Evolutionary conservation across 2,888 invertebrate species (phyloP).

Genomic region (Orgyia antiqua): DNA sequence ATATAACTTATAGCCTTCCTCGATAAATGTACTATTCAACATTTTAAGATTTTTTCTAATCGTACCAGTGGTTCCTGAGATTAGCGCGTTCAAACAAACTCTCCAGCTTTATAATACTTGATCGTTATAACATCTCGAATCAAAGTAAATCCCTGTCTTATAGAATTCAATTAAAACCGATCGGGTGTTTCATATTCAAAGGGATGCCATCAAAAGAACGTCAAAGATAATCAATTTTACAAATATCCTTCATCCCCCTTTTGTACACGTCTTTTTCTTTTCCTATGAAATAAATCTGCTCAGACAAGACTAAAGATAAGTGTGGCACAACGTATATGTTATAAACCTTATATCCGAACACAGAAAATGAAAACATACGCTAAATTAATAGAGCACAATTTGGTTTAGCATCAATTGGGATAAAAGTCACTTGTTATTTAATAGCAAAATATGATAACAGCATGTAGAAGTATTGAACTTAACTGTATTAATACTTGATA

Average conservation of each 20-base stretch:
- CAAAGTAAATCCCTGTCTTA: conserved; percentile 45
- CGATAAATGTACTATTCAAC: too few species aligned
- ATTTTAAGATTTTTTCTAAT: too few species aligned
- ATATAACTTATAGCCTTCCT: too few species aligned
- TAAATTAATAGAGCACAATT: too few species aligned
- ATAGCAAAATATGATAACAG: conserved; percentile 56
- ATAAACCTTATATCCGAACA: too few species aligned
- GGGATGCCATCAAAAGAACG: conserved; percentile 60
- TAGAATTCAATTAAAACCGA: conserved; percentile 69
- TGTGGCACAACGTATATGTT: conserved; percentile 5
- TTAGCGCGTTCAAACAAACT: too few species aligned
- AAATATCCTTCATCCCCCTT: conserved; percentile 51
- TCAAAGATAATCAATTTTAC: conserved; percentile 74
- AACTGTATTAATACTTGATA: conserved; percentile 50
- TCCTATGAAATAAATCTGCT: conserved; percentile 58
- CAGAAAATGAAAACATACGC: too few species aligned
- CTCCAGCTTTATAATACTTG: too few species aligned
- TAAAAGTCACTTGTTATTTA: conserved; percentile 1
- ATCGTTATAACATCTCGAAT: too few species aligned
- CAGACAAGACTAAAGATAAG: conserved; percentile 38
- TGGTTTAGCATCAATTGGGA: too few species aligned
- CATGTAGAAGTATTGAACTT: conserved; percentile 66
- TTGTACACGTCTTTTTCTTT: conserved; percentile 53
- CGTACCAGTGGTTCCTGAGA: too few species aligned
- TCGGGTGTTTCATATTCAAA: conserved; percentile 49